Evolutionary conservation across 2,113 vertebrate genomes (phyloP).

Genomic region (Astur gentilis): DNA sequence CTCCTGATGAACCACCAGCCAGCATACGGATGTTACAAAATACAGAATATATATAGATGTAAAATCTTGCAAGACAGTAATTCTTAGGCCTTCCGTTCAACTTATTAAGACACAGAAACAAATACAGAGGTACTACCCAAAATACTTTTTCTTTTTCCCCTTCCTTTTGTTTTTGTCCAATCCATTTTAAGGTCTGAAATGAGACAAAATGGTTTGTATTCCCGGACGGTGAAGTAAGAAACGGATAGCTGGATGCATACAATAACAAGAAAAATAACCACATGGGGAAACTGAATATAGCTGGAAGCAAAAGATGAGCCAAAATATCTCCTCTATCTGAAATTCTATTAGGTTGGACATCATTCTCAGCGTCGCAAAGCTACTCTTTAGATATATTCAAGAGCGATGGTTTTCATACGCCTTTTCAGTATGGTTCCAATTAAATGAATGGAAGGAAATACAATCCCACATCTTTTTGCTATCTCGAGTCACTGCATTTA

Average conservation of each 20-base stretch:
- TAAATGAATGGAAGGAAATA: slow-evolving; percentile 49
- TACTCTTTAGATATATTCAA: neutral
- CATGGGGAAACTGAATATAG: slow-evolving; percentile 4
- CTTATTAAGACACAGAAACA: neutral
- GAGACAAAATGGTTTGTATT: slow-evolving; percentile 46
- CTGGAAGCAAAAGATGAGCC: slow-evolving; percentile 33
- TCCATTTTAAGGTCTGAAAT: slow-evolving; percentile 33
- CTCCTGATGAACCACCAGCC: slow-evolving; percentile 11
- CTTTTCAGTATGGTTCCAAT: slow-evolving; percentile 46
- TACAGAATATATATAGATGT: neutral
- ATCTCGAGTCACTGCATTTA: neutral
- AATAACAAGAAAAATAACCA: slow-evolving; percentile 41
- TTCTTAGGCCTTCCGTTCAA: neutral
- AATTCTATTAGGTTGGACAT: slow-evolving; percentile 31
- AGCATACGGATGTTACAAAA: neutral
- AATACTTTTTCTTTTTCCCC: neutral
- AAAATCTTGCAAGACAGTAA: neutral
- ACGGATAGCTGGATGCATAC: slow-evolving; percentile 27
- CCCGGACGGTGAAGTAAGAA: slow-evolving; percentile 56
- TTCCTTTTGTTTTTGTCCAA: neutral
- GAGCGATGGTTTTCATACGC: slow-evolving; percentile 31
- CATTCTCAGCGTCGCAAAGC: neutral
- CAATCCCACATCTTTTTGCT: slow-evolving; percentile 47
- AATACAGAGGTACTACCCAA: neutral
- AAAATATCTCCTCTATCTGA: slow-evolving; percentile 36